Evolutionary conservation across 2,113 vertebrate species (phyloP).

Genomic region (Myotis lucifugus): DNA sequence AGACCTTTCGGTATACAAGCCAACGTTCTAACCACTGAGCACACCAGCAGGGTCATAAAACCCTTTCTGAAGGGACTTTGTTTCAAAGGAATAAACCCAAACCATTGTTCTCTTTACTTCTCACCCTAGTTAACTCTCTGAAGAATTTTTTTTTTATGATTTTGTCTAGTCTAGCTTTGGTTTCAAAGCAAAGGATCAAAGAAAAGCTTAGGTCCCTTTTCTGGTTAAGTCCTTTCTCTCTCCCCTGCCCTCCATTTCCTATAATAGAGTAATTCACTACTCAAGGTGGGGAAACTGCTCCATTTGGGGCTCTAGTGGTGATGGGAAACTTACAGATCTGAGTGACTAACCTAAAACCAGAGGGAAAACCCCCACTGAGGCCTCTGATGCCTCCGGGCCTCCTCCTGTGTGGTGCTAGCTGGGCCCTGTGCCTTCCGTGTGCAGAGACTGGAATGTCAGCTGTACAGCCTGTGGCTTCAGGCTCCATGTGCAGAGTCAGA

Average conservation of each 20-base stretch:
- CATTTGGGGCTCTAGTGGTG: no score
- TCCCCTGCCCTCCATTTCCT: not conserved
- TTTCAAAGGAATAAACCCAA: not conserved
- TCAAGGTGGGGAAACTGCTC: not conserved
- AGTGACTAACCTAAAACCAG: not conserved
- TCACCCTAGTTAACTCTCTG: not conserved
- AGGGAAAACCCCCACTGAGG: not conserved
- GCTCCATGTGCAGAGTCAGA: not conserved
- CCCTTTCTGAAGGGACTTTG: not conserved
- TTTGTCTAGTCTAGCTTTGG: not conserved
- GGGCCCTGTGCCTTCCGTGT: not conserved
- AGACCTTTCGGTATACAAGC: no score
- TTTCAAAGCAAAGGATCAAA: conserved; percentile 13
- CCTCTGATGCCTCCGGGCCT: not conserved
- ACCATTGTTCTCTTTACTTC: not conserved
- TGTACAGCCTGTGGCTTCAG: not conserved
- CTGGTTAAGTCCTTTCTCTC: not conserved
- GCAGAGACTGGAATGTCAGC: not conserved
- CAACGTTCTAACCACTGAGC: no score
- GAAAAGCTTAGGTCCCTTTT: not conserved
- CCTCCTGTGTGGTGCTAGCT: not conserved
- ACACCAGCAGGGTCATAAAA: no score
- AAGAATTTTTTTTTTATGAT: not conserved
- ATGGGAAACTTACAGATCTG: not conserved
- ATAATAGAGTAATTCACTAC: not conserved